Base-by-base conservation (phyloP, 2,888 invertebrate species). In the Agonopterix heracliana region DNA sequence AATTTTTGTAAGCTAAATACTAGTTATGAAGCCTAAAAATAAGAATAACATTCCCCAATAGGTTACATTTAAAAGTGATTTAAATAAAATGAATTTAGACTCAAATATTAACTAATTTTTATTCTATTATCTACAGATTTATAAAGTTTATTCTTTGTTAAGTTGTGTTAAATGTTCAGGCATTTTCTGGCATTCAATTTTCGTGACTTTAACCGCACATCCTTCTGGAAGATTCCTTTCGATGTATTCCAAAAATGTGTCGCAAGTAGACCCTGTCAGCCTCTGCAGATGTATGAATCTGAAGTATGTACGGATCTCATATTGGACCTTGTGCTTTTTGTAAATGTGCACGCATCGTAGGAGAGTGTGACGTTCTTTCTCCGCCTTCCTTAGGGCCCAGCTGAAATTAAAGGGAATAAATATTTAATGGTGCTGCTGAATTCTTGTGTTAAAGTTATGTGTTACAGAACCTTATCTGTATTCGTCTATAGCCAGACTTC, bases 151-250 rank as follows among this genome's bases (percentile, higher is more conserved):
- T 61, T 74, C 61, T 52, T 74, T 59, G 44, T 67, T 81, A 11
- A 89, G 89, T 53, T 87, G 81, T 17, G 73, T 78, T 48, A 92
- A 72, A 66, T 92, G 90, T 11, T 91, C 90, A 0, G 91, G 91
- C 17, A 91, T 49, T 53, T 78, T 77, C 56, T 89, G 88, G 49
- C 91, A 84, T 73, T 91, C 91, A 9, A 95, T 92, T 89, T 93
- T 96, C 1, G 95, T 95, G 1, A 95, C 93, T 89, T 97, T 97
- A 78, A 99, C 91, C 3, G 96, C 96, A 56, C 99, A 95, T 40
- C 99, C 99, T 90, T 99, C 99, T 0, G 99, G 99, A 48, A 99
- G 90, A 89, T 99, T 99, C 64, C 99, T 90, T 78, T 99, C 94
- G 51, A 98, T 92, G 75, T 99, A 99, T 85, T 99, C 99, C 47